phyloP scores from a whole-genome alignment of 2,797 vertebrate species.

The Danio choprae region DNA sequence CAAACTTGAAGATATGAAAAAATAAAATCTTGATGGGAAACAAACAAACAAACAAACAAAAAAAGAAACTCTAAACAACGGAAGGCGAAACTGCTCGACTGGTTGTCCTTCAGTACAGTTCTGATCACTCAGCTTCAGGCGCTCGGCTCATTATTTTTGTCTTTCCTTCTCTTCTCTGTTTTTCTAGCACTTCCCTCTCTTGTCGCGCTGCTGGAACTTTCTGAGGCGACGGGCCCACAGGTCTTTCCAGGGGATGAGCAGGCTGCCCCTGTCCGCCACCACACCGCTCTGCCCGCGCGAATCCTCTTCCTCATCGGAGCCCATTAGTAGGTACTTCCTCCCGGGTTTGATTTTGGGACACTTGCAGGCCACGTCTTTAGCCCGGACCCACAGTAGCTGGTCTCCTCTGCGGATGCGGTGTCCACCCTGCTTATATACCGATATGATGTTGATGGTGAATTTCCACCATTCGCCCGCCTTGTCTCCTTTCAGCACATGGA shows the following conservation, averaged over 20 bases:
- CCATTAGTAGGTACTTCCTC: constrained; percentile 88
- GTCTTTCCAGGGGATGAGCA: constrained; percentile 98
- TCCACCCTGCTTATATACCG: constrained; percentile 88
- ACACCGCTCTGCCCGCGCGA: constrained; percentile 87
- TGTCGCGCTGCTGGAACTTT: constrained; percentile 98
- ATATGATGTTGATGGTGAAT: constrained; percentile 90
- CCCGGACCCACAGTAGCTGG: constrained; percentile 88
- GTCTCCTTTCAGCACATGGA: constrained; percentile 86
- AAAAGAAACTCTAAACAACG: constrained; percentile 36
- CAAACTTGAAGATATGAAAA: constrained; percentile 77
- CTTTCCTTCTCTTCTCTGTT: constrained; percentile 41
- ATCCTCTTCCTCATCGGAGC: constrained; percentile 81
- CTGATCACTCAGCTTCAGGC: constrained; percentile 79
- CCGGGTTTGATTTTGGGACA: constrained; percentile 89
- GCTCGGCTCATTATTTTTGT: constrained; percentile 65
- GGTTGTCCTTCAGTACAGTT: constrained; percentile 79
- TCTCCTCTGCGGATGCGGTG: constrained; percentile 87
- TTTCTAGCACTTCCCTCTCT: constrained; percentile 98
- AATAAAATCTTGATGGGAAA: constrained; percentile 62
- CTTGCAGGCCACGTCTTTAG: constrained; percentile 87
- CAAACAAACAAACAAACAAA: background rate
- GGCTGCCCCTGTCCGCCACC: constrained; percentile 94
- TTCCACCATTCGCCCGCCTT: constrained; percentile 91
- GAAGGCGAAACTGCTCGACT: constrained; percentile 65
- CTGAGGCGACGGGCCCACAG: constrained; percentile 94